phyloP scores from a whole-genome alignment of 2,113 vertebrate species.

The Galemys pyrenaicus region DNA sequence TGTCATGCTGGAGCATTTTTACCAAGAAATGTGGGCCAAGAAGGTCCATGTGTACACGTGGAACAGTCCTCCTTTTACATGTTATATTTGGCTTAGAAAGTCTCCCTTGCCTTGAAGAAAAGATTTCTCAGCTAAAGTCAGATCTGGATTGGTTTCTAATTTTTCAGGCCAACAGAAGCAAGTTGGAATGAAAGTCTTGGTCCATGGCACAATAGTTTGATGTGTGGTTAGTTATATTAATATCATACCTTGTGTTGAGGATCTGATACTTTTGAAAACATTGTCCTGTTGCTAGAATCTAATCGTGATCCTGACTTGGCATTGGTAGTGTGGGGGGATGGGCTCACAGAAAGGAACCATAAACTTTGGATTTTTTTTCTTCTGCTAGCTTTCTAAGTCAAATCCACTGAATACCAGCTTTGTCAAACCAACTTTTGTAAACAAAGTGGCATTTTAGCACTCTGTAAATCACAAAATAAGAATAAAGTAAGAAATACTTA shows the following conservation, averaged over 20 bases:
- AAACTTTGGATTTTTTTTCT: background rate
- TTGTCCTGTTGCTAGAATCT: background rate
- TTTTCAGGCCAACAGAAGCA: conserved; percentile 42
- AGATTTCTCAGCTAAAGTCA: background rate
- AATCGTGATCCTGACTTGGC: background rate
- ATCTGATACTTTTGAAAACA: background rate
- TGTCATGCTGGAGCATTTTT: background rate
- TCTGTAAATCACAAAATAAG: conserved; percentile 15
- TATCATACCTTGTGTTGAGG: background rate
- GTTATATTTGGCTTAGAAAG: conserved; percentile 41
- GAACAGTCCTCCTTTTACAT: background rate
- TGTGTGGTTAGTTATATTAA: background rate
- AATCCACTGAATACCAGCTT: conserved; percentile 9
- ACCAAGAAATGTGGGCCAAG: background rate
- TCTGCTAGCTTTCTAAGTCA: background rate
- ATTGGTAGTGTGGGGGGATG: too few relatives aligned
- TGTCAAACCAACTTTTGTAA: conserved; percentile 21
- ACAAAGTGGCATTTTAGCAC: conserved; percentile 14
- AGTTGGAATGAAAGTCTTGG: background rate
- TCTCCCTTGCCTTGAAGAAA: conserved; percentile 32
- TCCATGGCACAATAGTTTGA: background rate
- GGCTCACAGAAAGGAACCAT: background rate
- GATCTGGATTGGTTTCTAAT: conserved; percentile 1
- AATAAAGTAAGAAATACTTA: background rate
- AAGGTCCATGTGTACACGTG: background rate